A percentile compares a stretch with the other conserved stretches of the same genome.
These are phyloP conservation scores for Tolmerus cingulatus DNA, from an alignment of 2,888 invertebrate species.

Conservation along the genomic window DNA sequence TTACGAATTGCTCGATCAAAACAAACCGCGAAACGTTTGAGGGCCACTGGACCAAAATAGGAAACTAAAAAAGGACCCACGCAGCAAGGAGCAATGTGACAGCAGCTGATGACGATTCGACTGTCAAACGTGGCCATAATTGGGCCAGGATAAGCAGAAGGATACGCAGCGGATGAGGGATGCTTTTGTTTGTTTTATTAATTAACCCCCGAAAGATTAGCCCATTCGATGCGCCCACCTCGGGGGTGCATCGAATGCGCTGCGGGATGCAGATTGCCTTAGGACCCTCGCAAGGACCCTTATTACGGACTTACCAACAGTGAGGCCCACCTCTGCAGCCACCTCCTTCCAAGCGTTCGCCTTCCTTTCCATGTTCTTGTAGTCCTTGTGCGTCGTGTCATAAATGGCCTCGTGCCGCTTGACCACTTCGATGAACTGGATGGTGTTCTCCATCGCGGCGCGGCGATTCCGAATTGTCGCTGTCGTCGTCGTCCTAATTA, in stretches of 20 bases:
- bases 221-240: not conserved
- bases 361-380: conserved; percentile 62
- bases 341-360: conserved; percentile 61
- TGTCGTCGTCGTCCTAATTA: not conserved
- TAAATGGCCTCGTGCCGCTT: conserved; percentile 62
- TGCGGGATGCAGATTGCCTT: not conserved
- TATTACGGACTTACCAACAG: conserved; percentile 57
- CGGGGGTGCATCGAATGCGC: not conserved
- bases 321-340: conserved; percentile 61
- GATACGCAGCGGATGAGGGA: not conserved
- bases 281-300: not conserved
- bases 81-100: not conserved
- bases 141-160: not conserved
- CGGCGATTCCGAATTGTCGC: not conserved
- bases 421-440: conserved; percentile 62
- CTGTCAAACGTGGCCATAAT: not conserved
- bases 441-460: conserved; percentile 58
- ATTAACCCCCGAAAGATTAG: not conserved
- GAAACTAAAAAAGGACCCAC: not conserved
- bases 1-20: conserved; percentile 27
- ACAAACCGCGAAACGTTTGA: conserved; percentile 26
- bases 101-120: conserved; percentile 5
- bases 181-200: conserved; percentile 4
- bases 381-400: conserved; percentile 62
- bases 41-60: not conserved